Conservation (phyloP, 1,140 invertebrate species). For the Heliconius hermathena region DNA sequence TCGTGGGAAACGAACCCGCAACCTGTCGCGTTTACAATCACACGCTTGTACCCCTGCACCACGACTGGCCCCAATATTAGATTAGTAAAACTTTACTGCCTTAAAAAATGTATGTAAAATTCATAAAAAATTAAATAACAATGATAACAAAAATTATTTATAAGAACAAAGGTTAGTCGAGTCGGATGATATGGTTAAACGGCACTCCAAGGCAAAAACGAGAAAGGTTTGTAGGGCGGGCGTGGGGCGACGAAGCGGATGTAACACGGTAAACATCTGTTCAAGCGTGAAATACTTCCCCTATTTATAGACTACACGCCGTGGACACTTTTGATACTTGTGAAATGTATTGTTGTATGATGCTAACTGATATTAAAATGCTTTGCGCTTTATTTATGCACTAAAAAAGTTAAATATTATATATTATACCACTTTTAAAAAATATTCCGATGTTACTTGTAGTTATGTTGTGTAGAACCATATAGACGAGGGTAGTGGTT, state of each 20-base stretch:
- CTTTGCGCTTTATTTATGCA: background rate
- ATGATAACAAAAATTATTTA: background rate
- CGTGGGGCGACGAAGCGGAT: slow-evolving; percentile 53
- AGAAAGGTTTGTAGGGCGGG: slow-evolving; percentile 48
- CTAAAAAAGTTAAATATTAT: background rate
- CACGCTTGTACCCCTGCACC: too few species aligned
- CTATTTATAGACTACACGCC: slow-evolving; percentile 54
- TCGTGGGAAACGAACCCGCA: too few species aligned
- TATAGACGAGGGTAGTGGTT: background rate
- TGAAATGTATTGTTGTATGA: slow-evolving; percentile 10
- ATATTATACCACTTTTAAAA: too few species aligned
- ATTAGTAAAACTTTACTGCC: background rate
- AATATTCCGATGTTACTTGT: too few species aligned
- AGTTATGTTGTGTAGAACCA: too few species aligned
- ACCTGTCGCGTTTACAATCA: too few species aligned
- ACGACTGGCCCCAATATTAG: too few species aligned
- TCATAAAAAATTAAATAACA: background rate
- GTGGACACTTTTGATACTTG: slow-evolving; percentile 29
- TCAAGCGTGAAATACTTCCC: slow-evolving; percentile 53
- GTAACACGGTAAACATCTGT: slow-evolving; percentile 55
- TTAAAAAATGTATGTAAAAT: background rate
- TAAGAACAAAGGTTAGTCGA: background rate
- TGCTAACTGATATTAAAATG: background rate
- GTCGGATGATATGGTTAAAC: slow-evolving; percentile 11
- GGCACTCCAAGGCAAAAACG: slow-evolving; percentile 26